phyloP scores from a whole-genome alignment of 2,113 vertebrate genomes.

The Paramisgurnus dabryanus region DNA sequence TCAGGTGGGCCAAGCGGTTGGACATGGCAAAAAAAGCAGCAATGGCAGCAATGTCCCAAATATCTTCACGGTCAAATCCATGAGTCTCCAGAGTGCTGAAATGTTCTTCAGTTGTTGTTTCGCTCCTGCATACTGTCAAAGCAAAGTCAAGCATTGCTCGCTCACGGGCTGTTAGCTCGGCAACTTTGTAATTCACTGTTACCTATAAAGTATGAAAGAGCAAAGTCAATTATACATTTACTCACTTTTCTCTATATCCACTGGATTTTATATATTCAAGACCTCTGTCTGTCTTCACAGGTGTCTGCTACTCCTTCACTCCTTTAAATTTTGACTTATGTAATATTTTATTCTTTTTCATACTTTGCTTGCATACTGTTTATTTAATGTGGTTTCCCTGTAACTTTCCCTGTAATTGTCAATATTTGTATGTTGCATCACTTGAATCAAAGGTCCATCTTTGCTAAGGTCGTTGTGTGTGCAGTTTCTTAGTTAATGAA shows the following conservation, averaged over 20 bases:
- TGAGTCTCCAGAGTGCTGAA: slow-evolving; percentile 76
- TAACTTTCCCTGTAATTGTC: too few species aligned
- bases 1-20: slow-evolving; percentile 78
- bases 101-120: slow-evolving; percentile 80
- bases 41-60: slow-evolving; percentile 84
- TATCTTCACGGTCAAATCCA: slow-evolving; percentile 81
- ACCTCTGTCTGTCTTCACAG: too few species aligned
- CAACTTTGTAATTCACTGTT: slow-evolving; percentile 76
- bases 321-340: too few species aligned
- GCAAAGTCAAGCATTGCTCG: slow-evolving; percentile 84
- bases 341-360: too few species aligned
- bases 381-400: background rate
- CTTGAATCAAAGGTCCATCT: too few species aligned
- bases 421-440: too few species aligned
- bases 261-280: too few species aligned
- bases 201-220: slow-evolving; percentile 66
- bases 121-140: slow-evolving; percentile 74
- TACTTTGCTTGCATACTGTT: background rate
- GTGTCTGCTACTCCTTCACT: too few species aligned
- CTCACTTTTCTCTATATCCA: too few species aligned
- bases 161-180: slow-evolving; percentile 73
- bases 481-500: too few species aligned
- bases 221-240: background rate
- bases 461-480: too few species aligned
- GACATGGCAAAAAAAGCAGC: slow-evolving; percentile 85